Evolutionary conservation across 2,113 vertebrate genomes (phyloP), one percentile per base, ranked within the genome.

Genomic region (Hemiprocne comata): DNA sequence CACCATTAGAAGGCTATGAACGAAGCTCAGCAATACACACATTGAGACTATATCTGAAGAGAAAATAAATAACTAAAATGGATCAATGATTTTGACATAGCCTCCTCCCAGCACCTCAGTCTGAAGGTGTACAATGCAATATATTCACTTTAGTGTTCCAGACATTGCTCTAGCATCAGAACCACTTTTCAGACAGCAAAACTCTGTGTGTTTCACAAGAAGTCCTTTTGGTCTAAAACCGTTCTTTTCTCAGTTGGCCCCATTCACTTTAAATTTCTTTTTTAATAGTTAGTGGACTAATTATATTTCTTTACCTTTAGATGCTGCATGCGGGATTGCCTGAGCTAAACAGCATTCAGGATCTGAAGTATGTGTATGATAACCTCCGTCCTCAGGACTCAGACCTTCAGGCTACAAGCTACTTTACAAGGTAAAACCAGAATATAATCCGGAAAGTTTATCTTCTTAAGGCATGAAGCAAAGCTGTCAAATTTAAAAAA

Each of bases 271-370:
- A 13, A 38, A 28, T 66, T 80, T 54, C 2, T 75, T 93, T 44
- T 82, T 55, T 29, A 65, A 8, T 42, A 42, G 24, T n/a, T n/a
- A 72, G 53, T 55, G n/a, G 60, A 33, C 29, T 92, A 87, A 84
- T 42, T 7, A 33, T 60, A 48, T 78, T 42, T 33, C 38, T 95
- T 86, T 91, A 9, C 40, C 15, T 83, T 40, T 87, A 99, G 99
- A 99, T 99, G 99, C 96, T 99, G 15, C 89, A 95, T 34, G 98
- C 98, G 58, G 98, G 98, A 60, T 96, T 99, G 94, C 98, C 99
- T 1, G 99, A 99, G 76, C 97, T 99, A 66, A 98, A 97, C 60
- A 97, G 98, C 87, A 65, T 92, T 38, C 97, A 97, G 86, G 99
- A 99, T 91, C 96, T 99, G 92, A 98, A 98, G 77, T 99, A 99